Conservation (phyloP, 1,140 invertebrate species). For the Parasteatoda tepidariorum region DNA sequence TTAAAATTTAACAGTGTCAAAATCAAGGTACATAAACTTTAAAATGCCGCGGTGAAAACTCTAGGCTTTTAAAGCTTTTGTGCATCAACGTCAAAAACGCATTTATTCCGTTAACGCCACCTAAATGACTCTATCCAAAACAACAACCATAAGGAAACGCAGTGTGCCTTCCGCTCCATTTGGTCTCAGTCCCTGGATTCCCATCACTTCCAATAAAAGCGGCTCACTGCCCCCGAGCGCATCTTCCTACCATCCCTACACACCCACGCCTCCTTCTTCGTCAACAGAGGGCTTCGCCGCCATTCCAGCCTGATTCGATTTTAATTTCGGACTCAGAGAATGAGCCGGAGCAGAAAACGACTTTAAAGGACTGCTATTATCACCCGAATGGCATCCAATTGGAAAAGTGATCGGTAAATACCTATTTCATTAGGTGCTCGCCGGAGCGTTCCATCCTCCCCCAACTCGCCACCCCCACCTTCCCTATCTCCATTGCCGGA, state of each 20-base stretch:
- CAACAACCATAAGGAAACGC: not conserved
- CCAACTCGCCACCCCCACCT: not conserved
- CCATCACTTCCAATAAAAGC: slow-evolving; percentile 48
- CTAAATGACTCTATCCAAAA: too few relatives aligned
- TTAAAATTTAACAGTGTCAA: too few relatives aligned
- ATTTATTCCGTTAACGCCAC: too few relatives aligned
- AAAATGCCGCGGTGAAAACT: too few relatives aligned
- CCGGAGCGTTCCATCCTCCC: slow-evolving; percentile 11
- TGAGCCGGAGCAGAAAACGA: slow-evolving; percentile 57
- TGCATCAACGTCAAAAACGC: too few relatives aligned
- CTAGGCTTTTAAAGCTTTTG: too few relatives aligned
- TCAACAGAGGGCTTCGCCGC: slow-evolving; percentile 33
- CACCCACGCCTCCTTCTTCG: not conserved
- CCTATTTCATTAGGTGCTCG: slow-evolving; percentile 58
- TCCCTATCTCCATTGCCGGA: not conserved
- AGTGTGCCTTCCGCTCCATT: slow-evolving; percentile 14
- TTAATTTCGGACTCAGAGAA: slow-evolving; percentile 53
- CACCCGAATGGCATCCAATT: slow-evolving; percentile 60
- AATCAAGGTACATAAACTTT: too few relatives aligned
- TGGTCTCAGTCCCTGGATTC: slow-evolving; percentile 1
- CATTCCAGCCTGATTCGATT: slow-evolving; percentile 53
- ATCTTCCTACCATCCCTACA: not conserved
- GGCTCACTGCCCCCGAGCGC: not conserved
- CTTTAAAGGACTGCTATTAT: slow-evolving; percentile 61
- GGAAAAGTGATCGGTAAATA: slow-evolving; percentile 61